Evolutionary conservation across 2,888 invertebrate species (phyloP).

Genomic region (Noctua fimbriata): DNA sequence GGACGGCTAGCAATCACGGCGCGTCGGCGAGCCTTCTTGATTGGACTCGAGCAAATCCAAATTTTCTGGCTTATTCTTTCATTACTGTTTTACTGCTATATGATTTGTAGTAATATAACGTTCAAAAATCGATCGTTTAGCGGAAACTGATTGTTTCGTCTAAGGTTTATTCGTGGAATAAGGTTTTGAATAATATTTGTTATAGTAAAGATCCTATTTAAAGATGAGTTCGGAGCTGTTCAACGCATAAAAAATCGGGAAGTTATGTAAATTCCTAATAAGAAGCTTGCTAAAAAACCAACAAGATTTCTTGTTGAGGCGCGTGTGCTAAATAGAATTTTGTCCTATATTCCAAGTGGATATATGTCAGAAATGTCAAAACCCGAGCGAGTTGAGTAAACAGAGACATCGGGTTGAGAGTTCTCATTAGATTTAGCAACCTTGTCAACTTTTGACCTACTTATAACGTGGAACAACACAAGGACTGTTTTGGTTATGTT

Average conservation of each 20-base stretch:
- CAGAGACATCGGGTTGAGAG: neutral
- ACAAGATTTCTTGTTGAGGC: neutral
- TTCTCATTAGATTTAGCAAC: slow-evolving; percentile 17
- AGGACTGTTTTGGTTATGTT: neutral
- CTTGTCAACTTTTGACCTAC: slow-evolving; percentile 1
- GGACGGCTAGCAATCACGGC: slow-evolving; percentile 79
- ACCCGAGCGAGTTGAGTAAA: neutral
- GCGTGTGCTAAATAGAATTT: neutral
- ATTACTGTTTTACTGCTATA: slow-evolving; percentile 61
- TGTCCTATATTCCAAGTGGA: neutral
- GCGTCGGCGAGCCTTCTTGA: slow-evolving; percentile 78
- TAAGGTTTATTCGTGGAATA: neutral
- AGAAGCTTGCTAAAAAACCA: neutral
- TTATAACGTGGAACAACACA: slow-evolving; percentile 7
- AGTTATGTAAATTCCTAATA: neutral
- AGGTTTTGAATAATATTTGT: neutral
- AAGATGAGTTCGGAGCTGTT: neutral
- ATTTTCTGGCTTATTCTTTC: slow-evolving; percentile 74
- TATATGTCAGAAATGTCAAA: neutral
- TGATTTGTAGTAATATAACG: slow-evolving; percentile 51
- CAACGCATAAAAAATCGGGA: neutral
- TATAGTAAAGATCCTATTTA: too few relatives aligned
- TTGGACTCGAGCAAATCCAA: slow-evolving; percentile 79
- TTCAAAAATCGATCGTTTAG: slow-evolving; percentile 6
- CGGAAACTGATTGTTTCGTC: neutral